Conservation (phyloP, 2,888 invertebrate species). For the Drosophila conformis region DNA sequence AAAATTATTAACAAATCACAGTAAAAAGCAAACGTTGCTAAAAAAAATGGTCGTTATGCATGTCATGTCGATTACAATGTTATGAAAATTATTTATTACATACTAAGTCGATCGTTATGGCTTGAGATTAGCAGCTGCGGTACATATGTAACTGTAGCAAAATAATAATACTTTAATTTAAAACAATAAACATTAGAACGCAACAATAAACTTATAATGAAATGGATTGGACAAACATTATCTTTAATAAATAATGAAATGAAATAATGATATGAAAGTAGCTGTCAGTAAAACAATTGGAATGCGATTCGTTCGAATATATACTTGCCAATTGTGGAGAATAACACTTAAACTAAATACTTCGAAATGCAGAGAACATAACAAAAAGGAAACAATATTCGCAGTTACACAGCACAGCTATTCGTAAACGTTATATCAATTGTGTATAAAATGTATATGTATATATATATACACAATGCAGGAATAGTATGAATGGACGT, state of each 20-base stretch:
- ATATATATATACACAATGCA: constrained; percentile 29
- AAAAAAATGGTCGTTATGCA: constrained; percentile 38
- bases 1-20: constrained; percentile 76
- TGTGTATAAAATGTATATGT: constrained; percentile 21
- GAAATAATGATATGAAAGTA: background rate
- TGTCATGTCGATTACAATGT: constrained; percentile 18
- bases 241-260: background rate
- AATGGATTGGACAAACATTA: background rate
- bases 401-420: constrained; percentile 30
- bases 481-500: constrained; percentile 19
- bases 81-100: constrained; percentile 31
- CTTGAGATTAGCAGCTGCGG: constrained; percentile 26
- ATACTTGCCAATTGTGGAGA: constrained; percentile 33
- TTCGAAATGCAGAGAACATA: constrained; percentile 27
- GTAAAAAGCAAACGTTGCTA: constrained; percentile 76
- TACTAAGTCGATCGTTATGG: constrained; percentile 45
- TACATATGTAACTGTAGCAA: constrained; percentile 42
- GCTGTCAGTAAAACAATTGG: constrained; percentile 31
- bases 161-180: background rate
- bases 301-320: constrained; percentile 41
- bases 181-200: constrained; percentile 4
- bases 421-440: constrained; percentile 7
- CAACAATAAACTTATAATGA: constrained; percentile 2
- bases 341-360: constrained; percentile 62
- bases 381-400: constrained; percentile 12